These are phyloP conservation scores for Erethizon dorsatum DNA, from an alignment of 2,797 vertebrate species.

Conservation along the genomic window DNA sequence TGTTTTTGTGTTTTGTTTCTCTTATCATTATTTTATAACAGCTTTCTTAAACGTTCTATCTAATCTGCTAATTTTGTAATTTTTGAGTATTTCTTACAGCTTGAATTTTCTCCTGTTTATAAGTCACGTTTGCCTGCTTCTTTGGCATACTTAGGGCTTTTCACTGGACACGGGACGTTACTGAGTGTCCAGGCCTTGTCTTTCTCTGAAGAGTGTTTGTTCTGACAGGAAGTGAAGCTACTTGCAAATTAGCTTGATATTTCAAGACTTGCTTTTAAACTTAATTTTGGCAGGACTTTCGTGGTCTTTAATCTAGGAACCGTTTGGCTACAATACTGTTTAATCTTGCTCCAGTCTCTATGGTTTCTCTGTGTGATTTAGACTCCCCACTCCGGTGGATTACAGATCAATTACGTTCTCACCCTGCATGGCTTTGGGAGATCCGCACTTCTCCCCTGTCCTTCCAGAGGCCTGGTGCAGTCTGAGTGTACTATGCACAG, in stretches of 20 bases:
- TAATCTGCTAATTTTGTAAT: background rate
- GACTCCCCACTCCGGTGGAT: background rate
- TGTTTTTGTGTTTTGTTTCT: background rate
- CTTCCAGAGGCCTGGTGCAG: background rate
- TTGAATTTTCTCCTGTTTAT: constrained; percentile 6
- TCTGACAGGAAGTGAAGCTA: background rate
- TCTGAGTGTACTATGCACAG: background rate
- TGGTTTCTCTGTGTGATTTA: background rate
- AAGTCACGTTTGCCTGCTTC: background rate
- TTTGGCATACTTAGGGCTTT: constrained; percentile 21
- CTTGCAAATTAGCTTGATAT: constrained; percentile 25
- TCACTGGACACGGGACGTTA: background rate
- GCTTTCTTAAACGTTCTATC: background rate
- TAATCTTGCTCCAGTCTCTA: background rate
- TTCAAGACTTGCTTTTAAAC: constrained; percentile 4
- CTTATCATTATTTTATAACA: background rate
- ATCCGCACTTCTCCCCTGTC: background rate
- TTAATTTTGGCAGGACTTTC: background rate
- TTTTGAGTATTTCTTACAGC: background rate
- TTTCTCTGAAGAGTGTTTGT: background rate
- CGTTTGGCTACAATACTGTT: background rate
- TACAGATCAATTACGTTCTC: background rate
- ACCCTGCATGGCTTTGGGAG: background rate
- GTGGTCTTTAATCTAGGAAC: background rate
- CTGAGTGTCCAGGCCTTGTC: background rate